These are phyloP conservation scores for Mermis nigrescens DNA, from an alignment of 2,888 invertebrate species.

Conservation along the genomic window DNA sequence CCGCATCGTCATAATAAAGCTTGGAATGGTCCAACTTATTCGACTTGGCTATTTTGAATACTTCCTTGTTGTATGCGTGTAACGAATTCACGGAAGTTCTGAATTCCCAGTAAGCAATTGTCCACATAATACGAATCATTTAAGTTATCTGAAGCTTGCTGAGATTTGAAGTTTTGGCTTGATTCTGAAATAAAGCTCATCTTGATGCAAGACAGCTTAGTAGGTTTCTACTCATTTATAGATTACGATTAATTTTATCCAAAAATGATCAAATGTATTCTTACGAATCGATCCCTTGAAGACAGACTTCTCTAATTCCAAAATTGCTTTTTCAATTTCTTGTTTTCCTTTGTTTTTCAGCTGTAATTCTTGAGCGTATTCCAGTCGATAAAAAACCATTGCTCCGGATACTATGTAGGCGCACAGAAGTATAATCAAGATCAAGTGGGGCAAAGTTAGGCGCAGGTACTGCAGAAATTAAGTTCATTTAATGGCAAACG, in stretches of 20 bases:
- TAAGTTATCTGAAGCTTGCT: too few relatives aligned
- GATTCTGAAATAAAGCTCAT: too few relatives aligned
- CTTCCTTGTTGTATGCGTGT: background rate
- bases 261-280: too few relatives aligned
- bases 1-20: background rate
- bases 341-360: background rate
- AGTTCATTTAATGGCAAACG: too few relatives aligned
- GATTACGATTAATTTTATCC: too few relatives aligned
- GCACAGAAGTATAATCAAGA: slow-evolving; percentile 26
- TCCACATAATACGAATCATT: too few relatives aligned
- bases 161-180: too few relatives aligned
- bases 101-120: too few relatives aligned
- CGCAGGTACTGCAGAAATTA: background rate
- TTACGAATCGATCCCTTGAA: too few relatives aligned
- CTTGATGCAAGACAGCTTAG: too few relatives aligned
- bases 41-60: background rate
- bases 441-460: slow-evolving; percentile 24
- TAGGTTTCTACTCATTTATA: too few relatives aligned
- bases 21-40: slow-evolving; percentile 1
- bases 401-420: slow-evolving; percentile 28
- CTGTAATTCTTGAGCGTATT: slow-evolving; percentile 24
- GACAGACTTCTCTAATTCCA: too few relatives aligned
- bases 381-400: slow-evolving; percentile 26
- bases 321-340: background rate
- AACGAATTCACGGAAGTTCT: background rate